Conservation (phyloP, 2,113 vertebrate species). For the Zapus hudsonius region DNA sequence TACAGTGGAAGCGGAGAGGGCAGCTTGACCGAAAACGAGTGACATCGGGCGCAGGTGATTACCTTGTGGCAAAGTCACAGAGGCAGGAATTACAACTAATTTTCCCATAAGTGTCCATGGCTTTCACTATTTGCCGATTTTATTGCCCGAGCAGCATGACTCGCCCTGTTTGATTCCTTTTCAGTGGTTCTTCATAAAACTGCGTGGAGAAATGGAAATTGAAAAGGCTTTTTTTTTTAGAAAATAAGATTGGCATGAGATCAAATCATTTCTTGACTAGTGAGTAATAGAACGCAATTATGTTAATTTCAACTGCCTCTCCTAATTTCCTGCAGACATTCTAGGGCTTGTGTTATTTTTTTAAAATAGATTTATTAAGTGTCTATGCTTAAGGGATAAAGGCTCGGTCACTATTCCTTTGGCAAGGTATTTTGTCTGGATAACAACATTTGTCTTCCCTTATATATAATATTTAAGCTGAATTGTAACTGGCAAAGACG, state of each 20-base stretch:
- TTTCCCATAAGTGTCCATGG: neutral
- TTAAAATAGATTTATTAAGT: neutral
- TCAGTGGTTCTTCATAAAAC: slow-evolving; percentile 6
- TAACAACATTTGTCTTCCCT: neutral
- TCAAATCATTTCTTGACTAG: neutral
- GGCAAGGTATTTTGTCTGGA: neutral
- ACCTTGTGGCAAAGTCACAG: neutral
- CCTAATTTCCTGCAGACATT: neutral
- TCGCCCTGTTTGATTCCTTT: neutral
- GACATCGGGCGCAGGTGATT: neutral
- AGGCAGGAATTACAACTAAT: neutral
- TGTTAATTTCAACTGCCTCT: neutral
- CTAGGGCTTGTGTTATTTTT: neutral
- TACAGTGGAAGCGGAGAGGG: neutral
- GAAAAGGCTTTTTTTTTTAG: neutral
- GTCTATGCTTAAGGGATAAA: neutral
- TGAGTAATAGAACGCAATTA: neutral
- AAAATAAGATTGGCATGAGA: neutral
- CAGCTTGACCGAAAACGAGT: neutral
- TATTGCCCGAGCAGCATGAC: neutral
- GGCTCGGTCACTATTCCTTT: neutral
- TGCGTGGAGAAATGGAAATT: neutral
- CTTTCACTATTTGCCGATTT: neutral
- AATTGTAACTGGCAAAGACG: neutral
- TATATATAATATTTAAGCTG: neutral